These are phyloP conservation scores for Conops quadrifasciatus DNA, from an alignment of 2,888 invertebrate genomes.

Conservation along the genomic window DNA sequence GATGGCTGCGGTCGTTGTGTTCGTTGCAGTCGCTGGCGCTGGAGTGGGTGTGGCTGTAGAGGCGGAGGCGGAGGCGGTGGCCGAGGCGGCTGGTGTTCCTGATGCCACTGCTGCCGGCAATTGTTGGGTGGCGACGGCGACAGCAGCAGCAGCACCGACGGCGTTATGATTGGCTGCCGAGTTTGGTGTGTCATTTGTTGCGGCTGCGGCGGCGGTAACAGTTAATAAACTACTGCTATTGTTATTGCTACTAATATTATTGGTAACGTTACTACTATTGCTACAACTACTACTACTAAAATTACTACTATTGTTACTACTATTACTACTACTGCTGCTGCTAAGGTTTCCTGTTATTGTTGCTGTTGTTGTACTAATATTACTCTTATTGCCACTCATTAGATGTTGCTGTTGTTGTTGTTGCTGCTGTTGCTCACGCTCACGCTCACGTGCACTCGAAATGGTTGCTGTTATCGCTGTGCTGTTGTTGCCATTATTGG, in stretches of 20 bases:
- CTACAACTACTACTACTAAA: slow-evolving; percentile 42
- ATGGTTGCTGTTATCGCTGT: slow-evolving; percentile 17
- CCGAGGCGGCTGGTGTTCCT: slow-evolving; percentile 49
- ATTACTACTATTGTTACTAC: slow-evolving; percentile 44
- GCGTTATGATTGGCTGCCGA: slow-evolving; percentile 24
- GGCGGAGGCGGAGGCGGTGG: slow-evolving; percentile 51
- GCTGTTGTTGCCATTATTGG: slow-evolving; percentile 55
- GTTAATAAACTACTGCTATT: slow-evolving; percentile 35
- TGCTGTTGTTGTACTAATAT: slow-evolving; percentile 39
- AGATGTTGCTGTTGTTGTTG: slow-evolving; percentile 30
- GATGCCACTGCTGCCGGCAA: slow-evolving; percentile 48
- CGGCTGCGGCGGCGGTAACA: slow-evolving; percentile 24
- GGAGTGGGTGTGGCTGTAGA: slow-evolving; percentile 46
- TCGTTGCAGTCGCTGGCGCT: slow-evolving; percentile 50
- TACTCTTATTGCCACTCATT: slow-evolving; percentile 42
- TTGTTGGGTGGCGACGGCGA: slow-evolving; percentile 29
- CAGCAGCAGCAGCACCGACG: slow-evolving; percentile 38
- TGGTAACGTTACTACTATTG: slow-evolving; percentile 47
- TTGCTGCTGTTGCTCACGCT: slow-evolving; percentile 29
- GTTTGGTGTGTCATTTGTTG: slow-evolving; percentile 36
- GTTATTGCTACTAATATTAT: slow-evolving; percentile 46
- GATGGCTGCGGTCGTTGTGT: slow-evolving; percentile 63
- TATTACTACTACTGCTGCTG: slow-evolving; percentile 44
- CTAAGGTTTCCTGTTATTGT: slow-evolving; percentile 45
- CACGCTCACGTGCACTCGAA: slow-evolving; percentile 26